Evolutionary conservation across 2,888 invertebrate genomes (phyloP), one percentile per base, ranked within the genome.

Genomic region (Heliconius cydno): DNA sequence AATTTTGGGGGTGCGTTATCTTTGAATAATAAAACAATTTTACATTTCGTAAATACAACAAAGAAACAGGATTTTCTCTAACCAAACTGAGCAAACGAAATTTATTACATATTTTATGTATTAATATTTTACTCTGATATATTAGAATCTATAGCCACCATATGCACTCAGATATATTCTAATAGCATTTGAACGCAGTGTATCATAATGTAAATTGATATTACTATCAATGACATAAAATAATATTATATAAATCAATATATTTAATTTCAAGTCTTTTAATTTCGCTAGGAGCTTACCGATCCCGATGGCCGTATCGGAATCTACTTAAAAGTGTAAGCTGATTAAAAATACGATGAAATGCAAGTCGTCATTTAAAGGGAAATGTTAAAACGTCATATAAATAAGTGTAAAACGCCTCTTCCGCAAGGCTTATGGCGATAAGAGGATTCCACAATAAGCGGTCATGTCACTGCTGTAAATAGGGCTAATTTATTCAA

Each of bases 381-480:
- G 57, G 34, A 77, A 77, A 77, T 77, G 70, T 41, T 71, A 63
- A 63, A 71, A 77, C 46, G 77, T 60, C 77, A 63, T 78, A 78
- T 78, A 78, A 65, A 78, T 65, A 65, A 38, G 30, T 66, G 72
- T 73, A 78, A 73, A 78, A 46, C 74, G 57, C 3, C 78, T 60
- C 68, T 79, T 79, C 76, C 72, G 77, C 67, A 67, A 63, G 67
- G 79, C 79, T 79, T 79, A 77, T 4, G n/a, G 34, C 71, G 76
- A 77, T 79, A 80, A 80, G 77, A 80, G 80, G 80, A 80, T 80
- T 80, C 70, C 15, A 52, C 63, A 68, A 52, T 80, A 80, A 80
- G 80, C 80, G 80, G 80, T 80, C 80, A 80, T 80, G 77, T 80
- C 70, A 80, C 80, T 79, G 78, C 74, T 74, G 77, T 74, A 77